Evolutionary conservation across 2,797 vertebrate genomes (phyloP).

Genomic region (Glossophaga mutica): DNA sequence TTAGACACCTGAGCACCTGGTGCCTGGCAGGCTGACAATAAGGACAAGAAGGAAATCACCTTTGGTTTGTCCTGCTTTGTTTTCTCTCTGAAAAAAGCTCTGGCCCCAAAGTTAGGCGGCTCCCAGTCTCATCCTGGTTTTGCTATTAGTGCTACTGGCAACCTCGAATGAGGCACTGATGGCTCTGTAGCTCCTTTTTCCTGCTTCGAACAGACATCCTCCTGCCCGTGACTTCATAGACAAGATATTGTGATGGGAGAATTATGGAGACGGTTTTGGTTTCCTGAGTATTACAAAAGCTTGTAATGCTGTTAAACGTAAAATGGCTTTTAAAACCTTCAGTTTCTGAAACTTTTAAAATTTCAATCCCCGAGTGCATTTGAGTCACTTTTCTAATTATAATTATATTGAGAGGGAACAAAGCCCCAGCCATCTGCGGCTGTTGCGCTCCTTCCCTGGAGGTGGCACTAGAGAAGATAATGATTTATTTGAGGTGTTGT

Average conservation of each 20-base stretch:
- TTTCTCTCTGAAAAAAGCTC: not conserved
- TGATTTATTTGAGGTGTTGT: slow-evolving; percentile 32
- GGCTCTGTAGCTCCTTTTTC: not conserved
- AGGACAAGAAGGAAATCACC: not conserved
- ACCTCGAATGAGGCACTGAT: not conserved
- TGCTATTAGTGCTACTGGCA: not conserved
- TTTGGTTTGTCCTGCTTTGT: not conserved
- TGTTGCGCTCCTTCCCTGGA: slow-evolving; percentile 40
- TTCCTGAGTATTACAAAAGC: slow-evolving; percentile 42
- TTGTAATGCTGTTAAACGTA: slow-evolving; percentile 19
- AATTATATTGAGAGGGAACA: slow-evolving; percentile 25
- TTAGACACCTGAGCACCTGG: not conserved
- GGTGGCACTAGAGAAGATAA: slow-evolving; percentile 28
- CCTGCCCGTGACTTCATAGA: slow-evolving; percentile 34
- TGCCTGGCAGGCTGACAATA: not conserved
- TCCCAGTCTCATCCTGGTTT: not conserved
- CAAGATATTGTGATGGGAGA: slow-evolving; percentile 7
- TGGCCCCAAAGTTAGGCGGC: not conserved
- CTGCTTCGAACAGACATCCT: not conserved
- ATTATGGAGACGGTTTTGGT: not conserved
- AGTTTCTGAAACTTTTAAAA: slow-evolving; percentile 49
- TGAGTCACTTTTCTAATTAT: slow-evolving; percentile 61
- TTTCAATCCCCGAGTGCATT: slow-evolving; percentile 25
- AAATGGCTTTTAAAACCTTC: slow-evolving; percentile 52
- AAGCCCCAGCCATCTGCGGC: slow-evolving; percentile 30